phyloP scores from a whole-genome alignment of 37 sponge, comb jelly and placozoan species.

The Crambe crambe region DNA sequence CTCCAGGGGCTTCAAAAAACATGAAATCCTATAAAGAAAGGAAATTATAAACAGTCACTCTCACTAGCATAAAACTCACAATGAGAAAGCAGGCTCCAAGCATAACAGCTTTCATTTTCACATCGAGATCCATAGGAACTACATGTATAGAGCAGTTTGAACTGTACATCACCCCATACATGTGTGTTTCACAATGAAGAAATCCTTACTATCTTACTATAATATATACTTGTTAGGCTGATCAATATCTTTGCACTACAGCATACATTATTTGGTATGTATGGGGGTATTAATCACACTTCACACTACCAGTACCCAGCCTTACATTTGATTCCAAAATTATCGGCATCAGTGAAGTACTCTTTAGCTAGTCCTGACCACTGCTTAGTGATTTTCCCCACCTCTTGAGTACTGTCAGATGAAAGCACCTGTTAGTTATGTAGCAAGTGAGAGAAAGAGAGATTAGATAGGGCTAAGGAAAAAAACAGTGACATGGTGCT shows the following conservation, averaged over 20 bases:
- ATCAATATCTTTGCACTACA: too few species aligned
- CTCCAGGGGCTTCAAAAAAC: slow-evolving; percentile 62
- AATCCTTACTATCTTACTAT: too few species aligned
- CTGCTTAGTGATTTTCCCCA: slow-evolving; percentile 92
- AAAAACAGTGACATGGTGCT: too few species aligned
- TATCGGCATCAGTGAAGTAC: slow-evolving; percentile 96
- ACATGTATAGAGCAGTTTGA: not conserved
- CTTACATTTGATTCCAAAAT: slow-evolving; percentile 93
- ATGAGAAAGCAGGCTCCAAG: slow-evolving; percentile 89
- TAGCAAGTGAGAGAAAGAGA: not conserved
- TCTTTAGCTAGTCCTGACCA: slow-evolving; percentile 93
- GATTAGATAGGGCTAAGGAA: not conserved
- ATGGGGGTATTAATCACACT: too few species aligned
- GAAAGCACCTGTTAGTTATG: slow-evolving; percentile 37
- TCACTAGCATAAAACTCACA: slow-evolving; percentile 47
- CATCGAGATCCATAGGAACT: slow-evolving; percentile 96
- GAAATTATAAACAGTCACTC: not conserved
- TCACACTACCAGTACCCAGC: not conserved
- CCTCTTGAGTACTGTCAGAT: slow-evolving; percentile 60
- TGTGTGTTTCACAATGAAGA: too few species aligned
- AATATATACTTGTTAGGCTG: too few species aligned
- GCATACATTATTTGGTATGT: too few species aligned
- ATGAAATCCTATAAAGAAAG: slow-evolving; percentile 63
- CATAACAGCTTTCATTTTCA: slow-evolving; percentile 92
- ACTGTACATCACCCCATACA: too few species aligned